Conservation (phyloP, 2,888 invertebrate genomes). For the Kryphioiulus occultus region DNA sequence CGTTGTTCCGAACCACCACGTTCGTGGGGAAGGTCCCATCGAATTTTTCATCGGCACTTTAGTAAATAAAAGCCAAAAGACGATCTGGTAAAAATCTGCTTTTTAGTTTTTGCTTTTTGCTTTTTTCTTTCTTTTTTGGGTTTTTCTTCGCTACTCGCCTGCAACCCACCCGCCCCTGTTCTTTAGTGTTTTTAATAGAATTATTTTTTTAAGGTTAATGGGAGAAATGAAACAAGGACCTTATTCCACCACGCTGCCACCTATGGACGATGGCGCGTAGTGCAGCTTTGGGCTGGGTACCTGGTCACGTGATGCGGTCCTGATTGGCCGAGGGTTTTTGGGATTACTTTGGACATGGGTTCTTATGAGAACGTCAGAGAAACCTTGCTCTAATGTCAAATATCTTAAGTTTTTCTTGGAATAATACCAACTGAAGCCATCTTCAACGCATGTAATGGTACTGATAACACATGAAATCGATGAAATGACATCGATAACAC, state of each 20-base stretch:
- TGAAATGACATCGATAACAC: too few species aligned
- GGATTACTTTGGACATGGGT: not conserved
- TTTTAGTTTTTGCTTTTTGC: not conserved
- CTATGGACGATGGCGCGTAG: constrained; percentile 5
- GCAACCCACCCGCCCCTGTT: not conserved
- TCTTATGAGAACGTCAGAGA: too few species aligned
- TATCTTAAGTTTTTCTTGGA: not conserved
- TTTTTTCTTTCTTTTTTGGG: too few species aligned
- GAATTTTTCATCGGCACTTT: constrained; percentile 97
- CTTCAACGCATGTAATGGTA: not conserved
- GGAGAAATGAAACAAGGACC: not conserved
- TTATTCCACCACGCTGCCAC: not conserved
- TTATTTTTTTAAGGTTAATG: not conserved
- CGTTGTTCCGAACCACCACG: constrained; percentile 94
- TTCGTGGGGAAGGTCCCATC: constrained; percentile 99
- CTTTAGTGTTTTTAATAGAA: not conserved
- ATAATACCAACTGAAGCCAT: not conserved
- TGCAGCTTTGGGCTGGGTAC: not conserved
- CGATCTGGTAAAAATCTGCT: not conserved
- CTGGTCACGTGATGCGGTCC: not conserved
- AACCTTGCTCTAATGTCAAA: too few species aligned
- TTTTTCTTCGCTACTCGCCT: not conserved
- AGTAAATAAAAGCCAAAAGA: constrained; percentile 43
- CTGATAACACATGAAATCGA: too few species aligned
- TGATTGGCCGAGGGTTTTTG: not conserved